A percentile compares a stretch with the other conserved stretches of the same genome.
phyloP scores from a whole-genome alignment of 2,113 vertebrate genomes.

The Piprites chloris region DNA sequence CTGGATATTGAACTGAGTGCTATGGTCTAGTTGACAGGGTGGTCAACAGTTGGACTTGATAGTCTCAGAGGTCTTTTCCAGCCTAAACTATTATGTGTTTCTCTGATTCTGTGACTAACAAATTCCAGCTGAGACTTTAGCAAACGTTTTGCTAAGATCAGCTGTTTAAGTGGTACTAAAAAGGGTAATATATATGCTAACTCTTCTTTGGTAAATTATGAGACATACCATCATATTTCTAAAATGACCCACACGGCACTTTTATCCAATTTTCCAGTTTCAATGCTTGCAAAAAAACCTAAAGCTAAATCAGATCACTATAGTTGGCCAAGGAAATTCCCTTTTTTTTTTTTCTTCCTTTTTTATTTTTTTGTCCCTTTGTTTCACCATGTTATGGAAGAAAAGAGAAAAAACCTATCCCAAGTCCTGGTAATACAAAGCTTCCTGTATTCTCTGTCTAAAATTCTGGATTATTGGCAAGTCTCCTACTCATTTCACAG shows the following conservation, averaged over 20 bases:
- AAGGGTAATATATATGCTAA: not conserved
- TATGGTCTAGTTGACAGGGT: not conserved
- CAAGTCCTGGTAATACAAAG: not conserved
- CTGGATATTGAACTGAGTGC: fast-evolving
- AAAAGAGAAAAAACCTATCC: not conserved
- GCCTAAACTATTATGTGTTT: not conserved
- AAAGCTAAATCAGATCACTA: not conserved
- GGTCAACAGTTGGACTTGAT: fast-evolving
- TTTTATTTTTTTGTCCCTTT: not conserved
- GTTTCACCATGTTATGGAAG: not conserved
- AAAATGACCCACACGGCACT: not conserved
- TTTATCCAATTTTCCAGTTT: not conserved
- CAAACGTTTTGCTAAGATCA: not conserved
- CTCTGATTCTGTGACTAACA: not conserved
- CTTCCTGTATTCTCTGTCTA: not conserved
- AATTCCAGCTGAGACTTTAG: not conserved
- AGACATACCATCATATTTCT: not conserved
- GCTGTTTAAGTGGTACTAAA: not conserved
- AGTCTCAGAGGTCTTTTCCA: not conserved
- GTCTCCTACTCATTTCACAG: fast-evolving
- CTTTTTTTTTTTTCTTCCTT: too few species aligned
- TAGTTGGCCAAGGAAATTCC: not conserved
- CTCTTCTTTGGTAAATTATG: not conserved
- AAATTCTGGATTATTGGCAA: not conserved
- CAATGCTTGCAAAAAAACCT: not conserved